Evolutionary conservation across 2,797 vertebrate genomes (phyloP).

Genomic region (Linurgus olivaceus): DNA sequence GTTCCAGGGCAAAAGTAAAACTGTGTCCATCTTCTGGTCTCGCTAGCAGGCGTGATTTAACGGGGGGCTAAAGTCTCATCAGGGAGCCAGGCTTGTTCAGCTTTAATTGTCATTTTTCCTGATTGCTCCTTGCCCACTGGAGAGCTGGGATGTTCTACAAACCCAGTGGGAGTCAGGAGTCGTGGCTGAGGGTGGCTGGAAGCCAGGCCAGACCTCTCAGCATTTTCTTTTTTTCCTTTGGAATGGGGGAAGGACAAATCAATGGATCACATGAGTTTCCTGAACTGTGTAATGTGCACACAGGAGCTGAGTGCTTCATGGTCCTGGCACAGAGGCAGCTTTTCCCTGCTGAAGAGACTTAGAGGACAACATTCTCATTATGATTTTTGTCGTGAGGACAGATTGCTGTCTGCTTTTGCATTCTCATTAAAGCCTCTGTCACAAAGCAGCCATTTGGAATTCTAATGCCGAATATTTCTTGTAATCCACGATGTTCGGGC

Average conservation of each 20-base stretch:
- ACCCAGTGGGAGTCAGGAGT: neutral
- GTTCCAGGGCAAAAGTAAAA: neutral
- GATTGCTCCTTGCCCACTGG: neutral
- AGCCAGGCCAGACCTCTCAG: neutral
- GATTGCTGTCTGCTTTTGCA: neutral
- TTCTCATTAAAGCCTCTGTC: slow-evolving; percentile 7
- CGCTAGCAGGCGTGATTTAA: rapidly evolving
- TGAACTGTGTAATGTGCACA: neutral
- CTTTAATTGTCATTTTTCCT: neutral
- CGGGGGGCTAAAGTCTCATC: rapidly evolving
- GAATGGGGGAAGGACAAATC: neutral
- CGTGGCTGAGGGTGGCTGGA: neutral
- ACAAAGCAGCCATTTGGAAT: neutral
- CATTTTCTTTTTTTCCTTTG: neutral
- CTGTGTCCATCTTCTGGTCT: rapidly evolving
- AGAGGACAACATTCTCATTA: neutral
- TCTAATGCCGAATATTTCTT: slow-evolving; percentile 9
- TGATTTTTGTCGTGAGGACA: neutral
- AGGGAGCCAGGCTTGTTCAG: neutral
- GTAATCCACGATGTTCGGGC: neutral
- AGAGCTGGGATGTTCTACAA: neutral
- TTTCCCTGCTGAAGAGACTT: neutral
- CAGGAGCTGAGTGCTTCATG: neutral
- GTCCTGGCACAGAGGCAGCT: neutral
- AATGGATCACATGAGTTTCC: neutral